Base-by-base conservation (phyloP, 2,888 invertebrate species). In the Caenorhabditis angaria region DNA sequence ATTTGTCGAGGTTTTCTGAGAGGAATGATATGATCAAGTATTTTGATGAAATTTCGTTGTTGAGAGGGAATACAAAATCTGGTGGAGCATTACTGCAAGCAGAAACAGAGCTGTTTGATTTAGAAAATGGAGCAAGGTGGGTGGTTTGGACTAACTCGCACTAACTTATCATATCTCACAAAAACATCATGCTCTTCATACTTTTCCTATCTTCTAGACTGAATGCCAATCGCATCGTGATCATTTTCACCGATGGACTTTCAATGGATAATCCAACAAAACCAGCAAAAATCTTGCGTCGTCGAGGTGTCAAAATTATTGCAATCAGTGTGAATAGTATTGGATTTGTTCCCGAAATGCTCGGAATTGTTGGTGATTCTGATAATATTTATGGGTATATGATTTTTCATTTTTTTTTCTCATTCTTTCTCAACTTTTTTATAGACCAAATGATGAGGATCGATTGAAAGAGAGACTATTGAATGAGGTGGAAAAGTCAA, bases 191-290 rank as follows among this genome's bases (percentile, higher is more conserved):
- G n/a, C n/a, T n/a, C n/a, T n/a, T n/a, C n/a, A n/a, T n/a, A n/a
- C n/a, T n/a, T n/a, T 28, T 48, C 8, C 0, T 27, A 54, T 32
- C 14, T 50, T 71, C 47, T 51, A 76, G 80, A 65, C 22, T 54
- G 4, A 78, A 76, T 57, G 72, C 78, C 1, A 69, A 71, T 25
- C 73, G 80, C 25, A 56, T 76, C 8, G 76, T 87, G n/a, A 76
- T 87, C 55, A 70, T 87, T 18, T 86, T 87, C 79, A 82, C 87
- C 8, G 85, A 87, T 64, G 87, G 86, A 6, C 68, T 83, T 22
- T 81, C 83, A 18, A 81, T 87, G 67, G 87, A 87, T 61, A 83
- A 87, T 67, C 85, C 86, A n/a, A 61, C 77, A 0, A 74, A 76
- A 57, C 70, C 82, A 5, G 81, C 84, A 0, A 76, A 80, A 22